A percentile compares a stretch with the other conserved stretches of the same genome.
Conservation (phyloP, 2,797 vertebrate genomes). For the Scolopax bukidnonensis region DNA sequence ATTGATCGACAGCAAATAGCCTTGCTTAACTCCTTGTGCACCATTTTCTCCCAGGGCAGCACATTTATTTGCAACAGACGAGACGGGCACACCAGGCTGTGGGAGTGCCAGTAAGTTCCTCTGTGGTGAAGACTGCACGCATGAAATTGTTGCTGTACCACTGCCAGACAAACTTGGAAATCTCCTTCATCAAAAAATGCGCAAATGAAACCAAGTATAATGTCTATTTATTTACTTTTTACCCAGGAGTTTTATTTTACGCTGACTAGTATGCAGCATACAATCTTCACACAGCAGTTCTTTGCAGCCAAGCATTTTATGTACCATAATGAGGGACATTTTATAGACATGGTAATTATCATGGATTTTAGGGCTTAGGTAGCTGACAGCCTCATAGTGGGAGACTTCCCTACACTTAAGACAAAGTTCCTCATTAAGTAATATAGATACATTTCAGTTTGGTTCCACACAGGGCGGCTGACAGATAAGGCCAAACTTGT, state of each 20-base stretch:
- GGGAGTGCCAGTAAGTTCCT: background rate
- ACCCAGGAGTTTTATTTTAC: constrained; percentile 68
- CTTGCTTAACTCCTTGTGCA: constrained; percentile 1
- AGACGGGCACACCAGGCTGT: background rate
- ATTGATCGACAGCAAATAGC: background rate
- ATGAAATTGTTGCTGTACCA: constrained; percentile 17
- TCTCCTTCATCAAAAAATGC: constrained; percentile 19
- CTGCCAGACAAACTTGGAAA: constrained; percentile 35
- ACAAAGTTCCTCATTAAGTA: constrained; percentile 77
- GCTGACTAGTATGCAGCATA: constrained; percentile 55
- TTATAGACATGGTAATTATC: constrained; percentile 74
- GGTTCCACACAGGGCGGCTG: constrained; percentile 46
- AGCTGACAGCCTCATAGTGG: constrained; percentile 73
- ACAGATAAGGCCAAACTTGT: constrained; percentile 68
- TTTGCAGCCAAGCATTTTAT: constrained; percentile 72
- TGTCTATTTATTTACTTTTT: constrained; percentile 59
- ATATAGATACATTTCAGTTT: constrained; percentile 71
- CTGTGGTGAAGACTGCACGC: background rate
- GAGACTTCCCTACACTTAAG: constrained; percentile 67
- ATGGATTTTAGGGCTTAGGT: constrained; percentile 76
- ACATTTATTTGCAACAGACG: background rate
- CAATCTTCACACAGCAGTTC: constrained; percentile 67
- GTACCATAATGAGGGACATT: constrained; percentile 72
- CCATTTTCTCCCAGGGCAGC: background rate
- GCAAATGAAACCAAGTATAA: constrained; percentile 24